Percentiles rank a stretch among this genome's conserved stretches.
Evolutionary conservation across 1,140 invertebrate genomes (phyloP).

Genomic region (Drosophila sulfurigaster): DNA sequence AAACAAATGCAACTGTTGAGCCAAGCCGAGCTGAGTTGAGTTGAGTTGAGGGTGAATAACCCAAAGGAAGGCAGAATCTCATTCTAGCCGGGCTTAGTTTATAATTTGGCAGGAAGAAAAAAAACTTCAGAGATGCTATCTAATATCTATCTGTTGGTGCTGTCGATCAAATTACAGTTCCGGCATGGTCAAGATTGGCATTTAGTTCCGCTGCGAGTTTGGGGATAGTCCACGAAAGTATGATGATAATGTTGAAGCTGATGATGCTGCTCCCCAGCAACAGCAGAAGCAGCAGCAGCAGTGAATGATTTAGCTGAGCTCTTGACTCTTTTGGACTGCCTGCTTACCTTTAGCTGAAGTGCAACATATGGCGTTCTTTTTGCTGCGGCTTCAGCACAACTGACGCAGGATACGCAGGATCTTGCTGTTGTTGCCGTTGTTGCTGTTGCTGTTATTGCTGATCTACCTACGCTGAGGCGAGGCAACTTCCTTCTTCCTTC

Average conservation of each 20-base stretch:
- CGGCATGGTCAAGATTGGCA: conserved; percentile 72
- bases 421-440: conserved; percentile 9
- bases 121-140: conserved; percentile 58
- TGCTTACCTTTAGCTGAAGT: conserved; percentile 42
- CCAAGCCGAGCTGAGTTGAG: background rate
- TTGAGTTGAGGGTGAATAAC: conserved; percentile 55
- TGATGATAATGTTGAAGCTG: conserved; percentile 9
- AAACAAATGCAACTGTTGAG: conserved; percentile 69
- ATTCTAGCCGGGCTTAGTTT: conserved; percentile 59
- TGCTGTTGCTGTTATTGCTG: conserved; percentile 15
- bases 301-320: conserved; percentile 10
- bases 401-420: conserved; percentile 80
- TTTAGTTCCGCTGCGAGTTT: conserved; percentile 71
- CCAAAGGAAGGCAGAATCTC: conserved; percentile 54
- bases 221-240: conserved; percentile 9
- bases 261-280: conserved; percentile 13
- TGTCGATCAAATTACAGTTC: conserved; percentile 83
- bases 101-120: conserved; percentile 75
- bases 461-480: conserved; percentile 32
- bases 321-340: conserved; percentile 51
- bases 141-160: conserved; percentile 63
- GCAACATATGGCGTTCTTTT: conserved; percentile 72
- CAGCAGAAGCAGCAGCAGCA: background rate
- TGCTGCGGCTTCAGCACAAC: conserved; percentile 76
- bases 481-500: conserved; percentile 35